Evolutionary conservation across 1,140 invertebrate genomes (phyloP), one percentile per base, ranked within the genome.

Genomic region (Cepaea nemoralis): DNA sequence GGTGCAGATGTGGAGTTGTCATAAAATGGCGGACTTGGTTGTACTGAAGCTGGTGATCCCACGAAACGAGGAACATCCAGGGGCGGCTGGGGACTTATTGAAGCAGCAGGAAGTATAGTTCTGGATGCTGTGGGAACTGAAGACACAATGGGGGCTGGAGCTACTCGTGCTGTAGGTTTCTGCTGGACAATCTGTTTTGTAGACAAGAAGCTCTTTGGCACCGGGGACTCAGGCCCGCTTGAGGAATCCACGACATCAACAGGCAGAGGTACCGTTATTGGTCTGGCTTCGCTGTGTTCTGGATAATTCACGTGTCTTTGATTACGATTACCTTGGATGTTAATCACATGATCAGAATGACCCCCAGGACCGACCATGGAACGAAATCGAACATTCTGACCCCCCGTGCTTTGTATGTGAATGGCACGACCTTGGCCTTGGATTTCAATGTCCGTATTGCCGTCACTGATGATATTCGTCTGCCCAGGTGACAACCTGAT

Each of bases 361-460:
- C 45, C 42, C 3, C 75, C 75, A 27, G 33, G 22, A 6, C 31
- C 16, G 5, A 55, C 33, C 5, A 50, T 31, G 27, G 48, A 50
- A 37, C 33, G 55, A n/a, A 77, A 45, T 16, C 75, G 75, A 37
- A 77, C 59, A 48, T 77, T 77, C 45, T 77, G 75, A 16, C 75
- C 48, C 16, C 75, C 75, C 8, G 24, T 12, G n/a, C 75, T 48
- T 39, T 77, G 75, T 35, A 77, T 77, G 50, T 59, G 48, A 39
- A 77, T 77, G 31, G 55, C 45, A 63, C 59, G 75, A 77, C 75
- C 75, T 16, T 77, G 48, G 40, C 75, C 75, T 63, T 77, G 12
- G 31, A 77, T 77, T 39, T 77, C 55, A 35, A 77, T 63, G 35
- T 55, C 55, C 12, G 48, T 55, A 27, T 37, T 63, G 1, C 55